Base-by-base conservation (phyloP, 2,797 vertebrate species). In the Girardinus metallicus region DNA sequence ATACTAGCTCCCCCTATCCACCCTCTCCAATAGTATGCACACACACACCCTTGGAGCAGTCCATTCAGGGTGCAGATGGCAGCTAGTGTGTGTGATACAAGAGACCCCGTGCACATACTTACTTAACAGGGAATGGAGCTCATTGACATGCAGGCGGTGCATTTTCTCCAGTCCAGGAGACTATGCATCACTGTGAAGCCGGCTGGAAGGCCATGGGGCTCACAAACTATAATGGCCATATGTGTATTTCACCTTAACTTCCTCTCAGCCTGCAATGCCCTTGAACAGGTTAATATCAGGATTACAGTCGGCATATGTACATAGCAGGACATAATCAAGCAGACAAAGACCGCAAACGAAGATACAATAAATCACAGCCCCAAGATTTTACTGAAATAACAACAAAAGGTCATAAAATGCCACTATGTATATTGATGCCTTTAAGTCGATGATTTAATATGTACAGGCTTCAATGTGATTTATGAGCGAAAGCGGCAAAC, bases 21-120 rank as follows among this genome's bases (percentile, higher is more conserved):
- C 82, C 74, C 31, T 31, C 71, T 47, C 55, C 51, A 81, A 36
- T 66, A 77, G 72, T 57, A 36, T 78, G 57, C 60, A 79, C 75
- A 77, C 57, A 86, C 77, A 49, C 80, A 78, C 66, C 76, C 87
- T 82, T 47, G 72, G 83, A 85, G 80, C 86, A 88, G 79, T 81
- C 91, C 91, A 94, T 95, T 95, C 93, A 95, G 92, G 90, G 87
- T 92, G 93, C 93, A 95, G 94, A 94, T 95, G 94, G 93, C 90
- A 91, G 90, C 88, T 84, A 90, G 81, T 93, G 91, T 92, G 88
- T 91, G 89, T 83, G 93, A 92, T 90, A 95, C 91, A 93, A 94
- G 90, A 93, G 92, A 93, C 87, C 88, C 80, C 62, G 79, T 78
- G 81, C 80, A 23, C 85, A 90, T 83, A 72, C 88, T 85, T 87